Base-by-base conservation (phyloP, 2,113 vertebrate genomes). In the Myiagra hebetior region DNA sequence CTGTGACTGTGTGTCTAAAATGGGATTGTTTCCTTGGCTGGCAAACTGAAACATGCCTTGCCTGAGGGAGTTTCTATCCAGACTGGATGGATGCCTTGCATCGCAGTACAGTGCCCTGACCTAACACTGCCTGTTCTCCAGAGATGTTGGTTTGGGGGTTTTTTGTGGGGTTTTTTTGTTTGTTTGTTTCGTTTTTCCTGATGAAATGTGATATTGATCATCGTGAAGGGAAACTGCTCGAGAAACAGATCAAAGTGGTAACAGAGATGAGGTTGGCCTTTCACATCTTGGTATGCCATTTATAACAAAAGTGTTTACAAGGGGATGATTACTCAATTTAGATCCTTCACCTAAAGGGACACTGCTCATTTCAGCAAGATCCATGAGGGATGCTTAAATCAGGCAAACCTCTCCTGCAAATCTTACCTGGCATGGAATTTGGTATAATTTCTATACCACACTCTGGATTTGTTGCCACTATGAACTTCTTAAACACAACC, bases 11-110 rank as follows among this genome's bases (percentile, higher is more conserved):
- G 26, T 90, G 57, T 83, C 78, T 76, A 57, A 92, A 93, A 76
- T 55, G 79, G 55, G 50, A 74, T 86, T 84, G 13, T 88, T 91
- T 88, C 79, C 39, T 76, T 72, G 74, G 67, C 76, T 87, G 28
- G 26, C 73, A 60, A 82, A 84, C 42, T 80, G 67, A 86, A 95
- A 59, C 50, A 14, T 80, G 59, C 68, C 42, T 86, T 73, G 55
- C 75, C 76, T 55, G 76, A 44, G 72, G 83, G 42, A 86, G 27
- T 87, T 78, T 70, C 59, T 85, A 31, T 63, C 37, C 53, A 56
- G 76, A 75, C 73, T 91, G 67, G 63, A 49, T 91, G 67, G 63
- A 49, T 92, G 57, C 73, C 37, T 64, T 83, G n/a, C 13, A 20
- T 60, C 75, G 76, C 59, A 24, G 41, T 37, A 19, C 15, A 8